Conservation (phyloP, 1,140 invertebrate genomes). For the Lucilia cuprina region DNA sequence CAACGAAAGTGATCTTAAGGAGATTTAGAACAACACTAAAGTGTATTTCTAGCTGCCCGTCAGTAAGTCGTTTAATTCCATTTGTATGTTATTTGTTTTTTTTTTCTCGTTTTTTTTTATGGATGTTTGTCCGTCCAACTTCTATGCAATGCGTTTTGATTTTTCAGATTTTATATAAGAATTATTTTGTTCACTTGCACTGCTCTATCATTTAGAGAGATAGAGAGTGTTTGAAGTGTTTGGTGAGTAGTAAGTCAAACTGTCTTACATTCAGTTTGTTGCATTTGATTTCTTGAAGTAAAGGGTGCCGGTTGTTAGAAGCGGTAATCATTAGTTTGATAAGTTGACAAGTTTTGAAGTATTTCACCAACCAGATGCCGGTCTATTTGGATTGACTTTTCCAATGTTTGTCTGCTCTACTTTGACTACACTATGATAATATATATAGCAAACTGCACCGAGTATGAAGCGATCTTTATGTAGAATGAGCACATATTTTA, state of each 20-base stretch:
- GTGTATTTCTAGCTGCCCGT: background rate
- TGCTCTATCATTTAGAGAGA: background rate
- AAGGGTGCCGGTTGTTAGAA: background rate
- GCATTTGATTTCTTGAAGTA: background rate
- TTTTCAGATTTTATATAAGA: background rate
- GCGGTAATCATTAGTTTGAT: background rate
- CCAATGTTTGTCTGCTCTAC: background rate
- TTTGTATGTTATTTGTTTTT: background rate
- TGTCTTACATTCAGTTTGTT: background rate
- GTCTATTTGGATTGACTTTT: background rate
- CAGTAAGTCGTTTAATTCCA: background rate
- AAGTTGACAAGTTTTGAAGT: conserved; percentile 8
- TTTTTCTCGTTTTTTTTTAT: background rate
- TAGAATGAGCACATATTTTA: background rate
- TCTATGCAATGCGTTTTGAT: background rate
- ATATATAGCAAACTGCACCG: too few relatives aligned
- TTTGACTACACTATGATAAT: background rate
- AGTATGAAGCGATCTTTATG: background rate
- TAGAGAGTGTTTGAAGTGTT: background rate
- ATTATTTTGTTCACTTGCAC: background rate
- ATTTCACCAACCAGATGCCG: background rate
- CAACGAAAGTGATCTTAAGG: conserved; percentile 41
- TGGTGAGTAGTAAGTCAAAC: background rate
- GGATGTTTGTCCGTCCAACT: background rate
- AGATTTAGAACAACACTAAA: conserved; percentile 40